These are phyloP conservation scores for Excalfactoria chinensis DNA, from an alignment of 2,113 vertebrate genomes.

Conservation along the genomic window DNA sequence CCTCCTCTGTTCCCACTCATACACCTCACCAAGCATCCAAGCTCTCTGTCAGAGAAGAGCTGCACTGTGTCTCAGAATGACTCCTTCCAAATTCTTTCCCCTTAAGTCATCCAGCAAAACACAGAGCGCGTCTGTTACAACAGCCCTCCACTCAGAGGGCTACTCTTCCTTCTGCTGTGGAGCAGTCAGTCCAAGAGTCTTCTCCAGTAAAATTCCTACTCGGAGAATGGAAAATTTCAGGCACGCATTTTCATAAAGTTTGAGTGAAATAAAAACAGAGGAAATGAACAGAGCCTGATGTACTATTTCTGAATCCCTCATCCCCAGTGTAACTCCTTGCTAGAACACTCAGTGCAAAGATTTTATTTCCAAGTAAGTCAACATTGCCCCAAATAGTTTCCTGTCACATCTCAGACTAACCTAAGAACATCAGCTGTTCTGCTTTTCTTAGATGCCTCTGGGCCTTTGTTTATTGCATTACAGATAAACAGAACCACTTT, in stretches of 20 bases:
- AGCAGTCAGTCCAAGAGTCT: background rate
- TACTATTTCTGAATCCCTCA: background rate
- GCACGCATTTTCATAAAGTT: background rate
- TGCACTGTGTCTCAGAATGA: background rate
- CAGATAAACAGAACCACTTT: background rate
- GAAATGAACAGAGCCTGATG: background rate
- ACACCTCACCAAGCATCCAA: background rate
- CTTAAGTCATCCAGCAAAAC: background rate
- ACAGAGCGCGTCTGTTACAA: slow-evolving; percentile 30
- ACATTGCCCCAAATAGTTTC: background rate
- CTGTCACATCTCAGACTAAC: background rate
- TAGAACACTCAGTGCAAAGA: background rate
- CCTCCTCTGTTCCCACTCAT: background rate
- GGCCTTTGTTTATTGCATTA: slow-evolving; percentile 7
- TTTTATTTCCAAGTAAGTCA: background rate
- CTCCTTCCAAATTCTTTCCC: slow-evolving; percentile 17
- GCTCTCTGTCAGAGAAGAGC: background rate
- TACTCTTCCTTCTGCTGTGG: background rate
- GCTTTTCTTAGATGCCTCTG: background rate
- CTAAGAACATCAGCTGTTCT: background rate
- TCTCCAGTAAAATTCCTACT: slow-evolving; percentile 41
- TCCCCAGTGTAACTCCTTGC: background rate
- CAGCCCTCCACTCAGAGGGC: background rate
- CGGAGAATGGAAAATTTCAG: slow-evolving; percentile 49
- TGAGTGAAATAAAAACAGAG: slow-evolving; percentile 36